Evolutionary conservation across 1,140 invertebrate species (phyloP).

Genomic region (Drosophila pseudoananassae): DNA sequence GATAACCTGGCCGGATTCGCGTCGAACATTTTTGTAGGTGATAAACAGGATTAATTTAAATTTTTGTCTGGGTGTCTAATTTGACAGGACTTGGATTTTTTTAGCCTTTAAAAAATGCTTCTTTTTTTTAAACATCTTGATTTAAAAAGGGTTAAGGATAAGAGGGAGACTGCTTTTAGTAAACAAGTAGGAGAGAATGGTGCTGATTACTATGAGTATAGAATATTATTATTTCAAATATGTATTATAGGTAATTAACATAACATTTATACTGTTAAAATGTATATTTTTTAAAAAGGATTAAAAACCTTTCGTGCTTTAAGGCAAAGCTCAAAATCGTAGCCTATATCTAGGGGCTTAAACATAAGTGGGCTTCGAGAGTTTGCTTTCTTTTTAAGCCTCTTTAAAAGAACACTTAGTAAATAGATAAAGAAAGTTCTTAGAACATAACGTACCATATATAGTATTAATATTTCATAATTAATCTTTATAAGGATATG

Average conservation of each 20-base stretch:
- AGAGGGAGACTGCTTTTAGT: too few species aligned
- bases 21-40: neutral
- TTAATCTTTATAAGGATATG: too few species aligned
- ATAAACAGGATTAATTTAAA: conserved; percentile 1
- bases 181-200: too few species aligned
- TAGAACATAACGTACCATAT: too few species aligned
- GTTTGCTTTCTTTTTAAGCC: neutral
- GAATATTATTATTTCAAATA: too few species aligned
- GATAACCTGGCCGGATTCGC: conserved; percentile 22
- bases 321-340: neutral
- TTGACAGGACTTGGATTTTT: neutral
- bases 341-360: neutral
- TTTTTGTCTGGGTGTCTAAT: neutral
- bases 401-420: neutral
- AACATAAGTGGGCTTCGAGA: neutral
- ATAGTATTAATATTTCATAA: too few species aligned
- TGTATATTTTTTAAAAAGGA: too few species aligned
- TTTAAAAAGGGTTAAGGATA: neutral
- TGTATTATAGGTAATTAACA: too few species aligned
- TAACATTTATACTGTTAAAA: too few species aligned
- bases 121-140: neutral
- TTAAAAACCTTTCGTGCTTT: too few species aligned
- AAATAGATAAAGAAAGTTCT: neutral
- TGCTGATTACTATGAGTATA: too few species aligned
- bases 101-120: neutral